Evolutionary conservation across 1,140 invertebrate species (phyloP).

Genomic region (Elymnias hypermnestra): DNA sequence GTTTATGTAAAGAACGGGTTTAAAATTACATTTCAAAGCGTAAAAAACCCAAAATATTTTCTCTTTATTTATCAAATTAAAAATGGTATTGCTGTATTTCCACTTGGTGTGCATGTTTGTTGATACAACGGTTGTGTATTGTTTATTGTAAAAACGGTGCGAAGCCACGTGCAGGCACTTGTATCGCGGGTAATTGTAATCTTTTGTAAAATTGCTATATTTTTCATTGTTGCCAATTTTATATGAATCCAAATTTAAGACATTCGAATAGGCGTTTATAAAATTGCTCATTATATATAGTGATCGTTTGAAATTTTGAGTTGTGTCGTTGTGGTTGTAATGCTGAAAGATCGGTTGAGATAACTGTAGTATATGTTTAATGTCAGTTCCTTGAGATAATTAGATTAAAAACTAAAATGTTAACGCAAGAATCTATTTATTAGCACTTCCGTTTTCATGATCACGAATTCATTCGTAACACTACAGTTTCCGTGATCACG

Average conservation of each 20-base stretch:
- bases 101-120: background rate
- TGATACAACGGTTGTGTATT: conserved; percentile 38
- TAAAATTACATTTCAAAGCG: too few species aligned
- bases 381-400: too few species aligned
- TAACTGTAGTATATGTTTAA: too few species aligned
- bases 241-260: conserved; percentile 18
- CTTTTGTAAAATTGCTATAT: conserved; percentile 55
- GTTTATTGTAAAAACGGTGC: conserved; percentile 22
- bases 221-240: conserved; percentile 63
- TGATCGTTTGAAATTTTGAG: conserved; percentile 20
- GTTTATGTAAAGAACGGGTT: too few species aligned
- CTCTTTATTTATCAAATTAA: too few species aligned
- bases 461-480: too few species aligned
- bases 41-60: too few species aligned
- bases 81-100: too few species aligned
- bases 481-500: too few species aligned
- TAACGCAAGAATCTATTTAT: too few species aligned
- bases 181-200: conserved; percentile 3
- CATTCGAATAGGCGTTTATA: conserved; percentile 3
- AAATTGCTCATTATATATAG: conserved; percentile 32
- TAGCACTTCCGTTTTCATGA: too few species aligned
- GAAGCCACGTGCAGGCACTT: background rate
- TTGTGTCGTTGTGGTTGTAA: background rate
- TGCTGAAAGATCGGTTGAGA: background rate
- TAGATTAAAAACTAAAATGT: too few species aligned